Evolutionary conservation across 2,888 invertebrate species (phyloP), one percentile per base, ranked within the genome.

Genomic region (Atethmia centrago): DNA sequence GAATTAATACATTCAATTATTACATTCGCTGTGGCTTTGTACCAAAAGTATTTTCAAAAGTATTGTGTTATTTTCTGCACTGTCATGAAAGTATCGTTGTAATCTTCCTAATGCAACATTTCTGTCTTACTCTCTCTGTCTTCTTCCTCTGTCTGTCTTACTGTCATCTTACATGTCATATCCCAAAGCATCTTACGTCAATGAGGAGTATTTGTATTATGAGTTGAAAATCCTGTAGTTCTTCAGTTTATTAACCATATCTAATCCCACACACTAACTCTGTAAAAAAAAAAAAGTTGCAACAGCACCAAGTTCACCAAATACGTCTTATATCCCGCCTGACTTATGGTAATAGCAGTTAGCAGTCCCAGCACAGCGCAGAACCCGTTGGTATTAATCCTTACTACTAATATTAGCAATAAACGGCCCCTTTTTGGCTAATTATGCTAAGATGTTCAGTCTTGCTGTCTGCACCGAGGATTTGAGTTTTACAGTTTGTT

Each of bases 331-430:
- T 53, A 71, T 47, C 55, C 51, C 64, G 59, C 8, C 66, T 81
- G 90, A 93, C 91, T 94, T 94, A 94, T 92, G 94, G 85, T 92
- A 94, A 94, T 91, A 88, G 90, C 91, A 87, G 90, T 90, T 91
- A 92, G 90, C 91, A 92, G 89, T 90, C 90, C 85, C 85, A 88
- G 86, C 83, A 82, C 90, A 85, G 88, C 88, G 80, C 87, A 71
- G 68, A 61, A 76, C 87, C 87, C 88, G 91, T 88, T 90, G 85
- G 90, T 94, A 94, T 94, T 95, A 95, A 95, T 95, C 95, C 95
- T 86, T 89, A 94, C 95, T 93, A 95, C 95, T 95, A 95, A 95
- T 95, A 95, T 95, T 95, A 94, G 95, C 94, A 90, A 94, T 95
- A 94, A 95, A 95, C 95, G 95, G 90, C 93, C 95, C 95, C 95